Evolutionary conservation across 2,888 invertebrate genomes (phyloP), one percentile per base, ranked within the genome.

Genomic region (Leptura quadrifasciata): DNA sequence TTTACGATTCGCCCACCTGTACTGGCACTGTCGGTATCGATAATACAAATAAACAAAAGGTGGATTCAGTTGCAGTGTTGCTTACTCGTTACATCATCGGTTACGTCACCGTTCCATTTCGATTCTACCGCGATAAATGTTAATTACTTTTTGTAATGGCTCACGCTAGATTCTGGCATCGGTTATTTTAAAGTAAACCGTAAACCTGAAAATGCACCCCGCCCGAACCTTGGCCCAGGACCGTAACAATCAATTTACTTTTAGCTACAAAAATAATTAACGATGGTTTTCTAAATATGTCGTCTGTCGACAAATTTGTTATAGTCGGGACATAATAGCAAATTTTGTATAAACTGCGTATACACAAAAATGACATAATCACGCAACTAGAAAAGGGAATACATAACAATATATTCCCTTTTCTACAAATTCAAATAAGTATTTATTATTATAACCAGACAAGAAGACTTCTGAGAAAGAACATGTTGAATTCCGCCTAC

Each of bases 31-130:
- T 47, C 47, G 17, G 47, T 47, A 39, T 47, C 47, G 47, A 47
- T 47, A 57, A 57, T 57, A 57, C 4, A 72, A 60, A 69, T 63
- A 72, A 76, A 76, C 73, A 76, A 73, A 76, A 76, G 76, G 73
- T 72, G 58, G 64, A 67, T 63, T 20, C 57, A 24, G 76, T 15
- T 72, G 68, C 72, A 68, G 54, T 27, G 67, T 20, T 35, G 35
- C 57, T 65, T 21, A 47, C 1, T 17, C 47, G 70, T 76, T 73
- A 69, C 70, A 69, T 69, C 68, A 69, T 57, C 15, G 69, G 60
- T 75, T 71, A 75, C 75, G 72, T 58, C 75, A 75, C 54, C 31
- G 67, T 54, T 75, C 67, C 58, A 58, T 72, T 75, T 72, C 24
- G 57, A 15, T 57, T 20, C 57, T 57, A 15, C 20, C 20, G 47